Evolutionary conservation across 2,113 vertebrate species (phyloP), one percentile per base, ranked within the genome.

Genomic region (Plotosus lineatus): DNA sequence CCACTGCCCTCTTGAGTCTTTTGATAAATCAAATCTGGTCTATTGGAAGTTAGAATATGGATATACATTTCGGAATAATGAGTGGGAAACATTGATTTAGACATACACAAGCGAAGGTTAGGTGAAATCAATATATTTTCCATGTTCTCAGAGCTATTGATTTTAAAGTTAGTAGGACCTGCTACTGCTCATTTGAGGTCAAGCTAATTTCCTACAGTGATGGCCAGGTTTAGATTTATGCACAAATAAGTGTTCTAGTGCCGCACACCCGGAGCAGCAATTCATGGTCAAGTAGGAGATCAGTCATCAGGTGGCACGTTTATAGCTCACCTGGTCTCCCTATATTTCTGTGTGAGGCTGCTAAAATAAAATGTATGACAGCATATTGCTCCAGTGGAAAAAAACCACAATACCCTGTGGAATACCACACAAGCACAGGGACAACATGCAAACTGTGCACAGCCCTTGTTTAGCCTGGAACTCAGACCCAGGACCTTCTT

Each of bases 171-270:
- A 50, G 65, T 23, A 65, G 19, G 6, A 11, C 21, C 38, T 65
- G 33, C 60, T 65, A 14, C 33, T 78, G 61, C 19, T 48, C 58
- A 77, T 77, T 50, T 63, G 28, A 44, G 2, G 26, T 38, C 46
- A 61, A 65, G 60, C 60, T 63, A 44, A 50, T 69, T 71, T 72
- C 26, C 17, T 21, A 42, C 75, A 61, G 38, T 17, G 48, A 26
- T 77, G 26, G 36, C 58, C 60, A 48, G 44, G 44, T 51, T 6
- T n/a, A 17, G 58, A 77, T 77, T 77, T 63, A 63, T 48, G 19
- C 46, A 31, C 56, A 48, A 73, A 73, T 73, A 51, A 65, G 50
- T 63, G 40, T 50, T 50, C 36, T n/a, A n/a, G 56, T 65, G 9
- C 31, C 46, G 50, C 46, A 38, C 31, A 9, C 12, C 14, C 40